Conservation (phyloP, 92 coral and sea anemone species). For the Bergia sp. region DNA sequence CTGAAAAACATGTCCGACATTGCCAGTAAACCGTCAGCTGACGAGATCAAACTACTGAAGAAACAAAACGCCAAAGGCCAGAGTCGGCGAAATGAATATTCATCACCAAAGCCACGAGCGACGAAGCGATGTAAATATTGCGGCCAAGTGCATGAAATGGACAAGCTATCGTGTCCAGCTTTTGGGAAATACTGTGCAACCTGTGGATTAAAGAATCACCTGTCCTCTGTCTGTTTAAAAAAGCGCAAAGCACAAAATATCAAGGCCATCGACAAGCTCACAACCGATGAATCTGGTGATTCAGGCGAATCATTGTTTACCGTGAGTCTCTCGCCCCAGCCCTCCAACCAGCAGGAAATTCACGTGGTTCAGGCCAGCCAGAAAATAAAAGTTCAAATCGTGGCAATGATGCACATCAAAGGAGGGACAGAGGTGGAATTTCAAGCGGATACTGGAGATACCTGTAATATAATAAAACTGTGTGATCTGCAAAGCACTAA, state of each 20-base stretch:
- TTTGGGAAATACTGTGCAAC: conserved; percentile 23
- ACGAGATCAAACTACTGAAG: conserved; percentile 22
- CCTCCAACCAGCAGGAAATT: conserved; percentile 12
- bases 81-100: conserved; percentile 10
- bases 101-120: conserved; percentile 13
- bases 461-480: conserved; percentile 41
- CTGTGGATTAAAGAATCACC: conserved; percentile 20
- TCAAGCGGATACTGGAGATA: conserved; percentile 27
- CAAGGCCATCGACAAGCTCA: conserved; percentile 12
- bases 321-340: conserved; percentile 36
- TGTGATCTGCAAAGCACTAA: conserved; percentile 30
- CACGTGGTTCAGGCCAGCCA: background rate
- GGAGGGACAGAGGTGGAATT: conserved; percentile 42
- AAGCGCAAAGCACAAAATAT: conserved; percentile 14
- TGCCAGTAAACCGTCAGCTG: background rate
- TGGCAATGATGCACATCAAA: conserved; percentile 36
- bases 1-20: conserved; percentile 11
- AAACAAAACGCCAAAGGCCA: conserved; percentile 27
- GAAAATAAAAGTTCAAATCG: conserved; percentile 26
- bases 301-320: conserved; percentile 41
- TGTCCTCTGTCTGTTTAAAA: conserved; percentile 24
- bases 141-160: conserved; percentile 1
- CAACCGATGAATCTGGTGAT: conserved; percentile 22
- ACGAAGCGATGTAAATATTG: conserved; percentile 29
- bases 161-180: conserved; percentile 29